Evolutionary conservation across 53 echinoderm and acorn worm species (phyloP), one percentile per base, ranked within the genome.

Genomic region (Echinarachnius parma): DNA sequence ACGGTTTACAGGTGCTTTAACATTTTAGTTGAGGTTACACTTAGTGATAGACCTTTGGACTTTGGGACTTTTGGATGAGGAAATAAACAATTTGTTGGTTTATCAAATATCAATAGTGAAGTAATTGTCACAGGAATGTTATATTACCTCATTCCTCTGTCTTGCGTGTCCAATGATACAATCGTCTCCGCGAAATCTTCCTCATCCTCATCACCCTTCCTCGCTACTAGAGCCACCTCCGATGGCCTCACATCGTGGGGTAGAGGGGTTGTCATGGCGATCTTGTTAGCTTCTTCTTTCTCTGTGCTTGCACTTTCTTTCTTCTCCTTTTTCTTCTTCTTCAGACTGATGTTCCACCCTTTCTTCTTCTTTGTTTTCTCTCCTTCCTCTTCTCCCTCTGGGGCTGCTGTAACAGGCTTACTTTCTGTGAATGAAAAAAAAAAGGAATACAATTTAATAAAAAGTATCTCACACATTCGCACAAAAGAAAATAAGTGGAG

Each of bases 361-460:
- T 72, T 72, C 72, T 39, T 56, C n/a, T 72, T 72, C 39, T 21
- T 56, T 56, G n/a, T n/a, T n/a, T n/a, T n/a, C n/a, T n/a, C n/a
- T 22, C 21, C 14, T 18, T 42, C 20, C 29, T 64, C 1, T 64
- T 46, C 16, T 61, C 36, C 39, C 35, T 21, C 19, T 34, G 61
- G 10, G 37, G 37, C 21, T 34, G n/a, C n/a, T n/a, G n/a, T n/a
- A n/a, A n/a, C n/a, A n/a, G n/a, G n/a, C n/a, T n/a, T n/a, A n/a
- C n/a, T n/a, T n/a, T n/a, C n/a, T n/a, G n/a, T n/a, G n/a, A n/a
- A n/a, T n/a, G n/a, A n/a, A n/a, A n/a, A n/a, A n/a, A n/a, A n/a
- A n/a, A n/a, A n/a, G n/a, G n/a, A n/a, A n/a, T n/a, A n/a, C n/a
- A n/a, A n/a, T n/a, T n/a, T n/a, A n/a, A n/a, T n/a, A n/a, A n/a